A percentile compares a stretch with the other conserved stretches of the same genome.
Evolutionary conservation across 1,140 invertebrate species (phyloP).

Genomic region (Orius insidiosus): DNA sequence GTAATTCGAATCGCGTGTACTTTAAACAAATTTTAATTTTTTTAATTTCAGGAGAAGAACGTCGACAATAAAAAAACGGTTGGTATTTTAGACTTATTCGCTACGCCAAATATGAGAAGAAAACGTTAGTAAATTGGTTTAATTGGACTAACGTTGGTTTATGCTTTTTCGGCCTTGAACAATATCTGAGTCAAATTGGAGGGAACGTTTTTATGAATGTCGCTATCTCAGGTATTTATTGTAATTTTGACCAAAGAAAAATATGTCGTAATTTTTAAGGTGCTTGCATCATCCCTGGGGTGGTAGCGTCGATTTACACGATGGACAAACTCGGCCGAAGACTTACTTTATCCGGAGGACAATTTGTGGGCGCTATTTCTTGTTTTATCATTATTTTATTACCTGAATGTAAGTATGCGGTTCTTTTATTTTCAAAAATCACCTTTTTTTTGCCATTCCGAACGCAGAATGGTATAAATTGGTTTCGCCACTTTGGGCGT

Average conservation of each 20-base stretch:
- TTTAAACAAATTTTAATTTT: background rate
- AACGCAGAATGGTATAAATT: conserved; percentile 13
- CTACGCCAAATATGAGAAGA: conserved; percentile 52
- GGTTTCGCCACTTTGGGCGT: conserved; percentile 61
- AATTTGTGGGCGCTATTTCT: conserved; percentile 40
- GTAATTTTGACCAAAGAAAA: background rate
- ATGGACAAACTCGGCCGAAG: conserved; percentile 46
- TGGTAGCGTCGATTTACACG: conserved; percentile 41
- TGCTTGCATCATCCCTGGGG: conserved; percentile 46
- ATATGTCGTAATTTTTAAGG: conserved; percentile 23
- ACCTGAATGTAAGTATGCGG: conserved; percentile 19
- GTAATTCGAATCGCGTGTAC: background rate
- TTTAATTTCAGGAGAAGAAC: background rate
- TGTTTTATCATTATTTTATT: conserved; percentile 33
- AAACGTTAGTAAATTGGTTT: conserved; percentile 50
- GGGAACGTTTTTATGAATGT: conserved; percentile 59
- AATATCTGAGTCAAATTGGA: conserved; percentile 50
- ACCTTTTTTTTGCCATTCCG: background rate
- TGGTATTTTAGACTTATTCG: conserved; percentile 40
- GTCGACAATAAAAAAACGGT: background rate
- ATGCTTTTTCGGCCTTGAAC: conserved; percentile 55
- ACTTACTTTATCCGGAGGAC: conserved; percentile 40
- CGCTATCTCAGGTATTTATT: conserved; percentile 36
- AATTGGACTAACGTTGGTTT: conserved; percentile 57
- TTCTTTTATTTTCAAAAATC: conserved; percentile 5